Evolutionary conservation across 2,113 vertebrate species (phyloP).

Genomic region (Misgurnus anguillicaudatus): DNA sequence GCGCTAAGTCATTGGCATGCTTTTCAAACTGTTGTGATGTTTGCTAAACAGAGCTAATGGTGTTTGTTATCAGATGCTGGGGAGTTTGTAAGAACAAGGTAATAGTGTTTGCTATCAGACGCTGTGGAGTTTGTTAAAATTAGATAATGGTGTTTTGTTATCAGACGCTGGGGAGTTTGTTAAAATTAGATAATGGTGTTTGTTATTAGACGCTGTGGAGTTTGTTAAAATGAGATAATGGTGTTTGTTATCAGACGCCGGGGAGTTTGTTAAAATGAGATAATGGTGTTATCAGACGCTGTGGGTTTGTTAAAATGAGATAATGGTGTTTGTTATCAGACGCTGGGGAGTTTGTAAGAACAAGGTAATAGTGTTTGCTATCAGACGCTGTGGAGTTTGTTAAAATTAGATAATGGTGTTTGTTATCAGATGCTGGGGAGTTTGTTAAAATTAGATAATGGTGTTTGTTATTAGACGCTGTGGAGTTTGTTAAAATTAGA

Average conservation of each 20-base stretch:
- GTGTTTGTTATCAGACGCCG: conserved; percentile 9
- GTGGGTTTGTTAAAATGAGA: not conserved
- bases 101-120: conserved; percentile 14
- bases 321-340: conserved; percentile 38
- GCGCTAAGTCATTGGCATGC: not conserved
- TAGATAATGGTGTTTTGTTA: conserved; percentile 24
- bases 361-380: conserved; percentile 25
- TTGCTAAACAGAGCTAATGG: conserved; percentile 16
- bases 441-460: too few species aligned
- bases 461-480: too few species aligned
- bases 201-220: not conserved
- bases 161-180: not conserved
- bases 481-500: too few species aligned
- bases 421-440: too few species aligned
- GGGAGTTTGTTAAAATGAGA: not conserved
- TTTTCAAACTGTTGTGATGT: not conserved
- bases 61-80: conserved; percentile 13
- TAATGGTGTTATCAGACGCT: conserved; percentile 1
- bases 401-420: too few species aligned
- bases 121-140: not conserved
- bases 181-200: conserved; percentile 18
- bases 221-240: too few species aligned
- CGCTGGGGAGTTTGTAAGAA: not conserved
- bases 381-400: too few species aligned
- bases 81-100: not conserved